phyloP scores from a whole-genome alignment of 2,888 invertebrate genomes.

The Caenorhabditis uteleia region DNA sequence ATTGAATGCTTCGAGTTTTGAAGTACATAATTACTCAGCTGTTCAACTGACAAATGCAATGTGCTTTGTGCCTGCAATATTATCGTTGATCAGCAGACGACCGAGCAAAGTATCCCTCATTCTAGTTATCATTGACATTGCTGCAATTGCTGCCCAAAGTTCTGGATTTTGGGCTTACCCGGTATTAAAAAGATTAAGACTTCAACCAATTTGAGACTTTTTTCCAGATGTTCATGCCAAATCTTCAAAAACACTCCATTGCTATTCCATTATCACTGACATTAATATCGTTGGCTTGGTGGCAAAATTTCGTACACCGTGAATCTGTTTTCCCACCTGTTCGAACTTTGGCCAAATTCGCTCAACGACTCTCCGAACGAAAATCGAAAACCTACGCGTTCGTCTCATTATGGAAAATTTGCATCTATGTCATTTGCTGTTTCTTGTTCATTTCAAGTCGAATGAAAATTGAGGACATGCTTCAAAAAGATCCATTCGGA shows the following conservation, averaged over 20 bases:
- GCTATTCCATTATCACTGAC: constrained; percentile 84
- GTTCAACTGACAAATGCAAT: constrained; percentile 95
- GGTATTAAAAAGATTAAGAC: not conserved
- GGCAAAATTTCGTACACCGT: constrained; percentile 93
- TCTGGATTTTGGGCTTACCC: constrained; percentile 92
- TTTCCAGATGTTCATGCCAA: constrained; percentile 63
- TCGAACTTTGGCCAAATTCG: constrained; percentile 58
- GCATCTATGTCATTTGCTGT: constrained; percentile 80
- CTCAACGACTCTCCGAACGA: constrained; percentile 78
- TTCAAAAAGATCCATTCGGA: constrained; percentile 65
- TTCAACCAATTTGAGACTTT: constrained; percentile 12
- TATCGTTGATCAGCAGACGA: constrained; percentile 73
- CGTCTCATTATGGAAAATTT: constrained; percentile 88
- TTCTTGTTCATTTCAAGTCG: constrained; percentile 76
- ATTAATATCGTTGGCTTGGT: constrained; percentile 91
- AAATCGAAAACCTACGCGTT: constrained; percentile 87
- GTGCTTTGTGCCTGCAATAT: constrained; percentile 85
- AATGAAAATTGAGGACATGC: constrained; percentile 72
- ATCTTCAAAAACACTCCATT: constrained; percentile 75
- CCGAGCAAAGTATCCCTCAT: constrained; percentile 55
- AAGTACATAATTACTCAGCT: constrained; percentile 43
- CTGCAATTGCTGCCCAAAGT: constrained; percentile 85
- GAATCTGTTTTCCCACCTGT: constrained; percentile 79
- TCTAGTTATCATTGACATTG: constrained; percentile 76
- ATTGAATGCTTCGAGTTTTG: not conserved